These are phyloP conservation scores for Megastigmus dorsalis DNA, from an alignment of 2,888 invertebrate genomes.

Conservation along the genomic window DNA sequence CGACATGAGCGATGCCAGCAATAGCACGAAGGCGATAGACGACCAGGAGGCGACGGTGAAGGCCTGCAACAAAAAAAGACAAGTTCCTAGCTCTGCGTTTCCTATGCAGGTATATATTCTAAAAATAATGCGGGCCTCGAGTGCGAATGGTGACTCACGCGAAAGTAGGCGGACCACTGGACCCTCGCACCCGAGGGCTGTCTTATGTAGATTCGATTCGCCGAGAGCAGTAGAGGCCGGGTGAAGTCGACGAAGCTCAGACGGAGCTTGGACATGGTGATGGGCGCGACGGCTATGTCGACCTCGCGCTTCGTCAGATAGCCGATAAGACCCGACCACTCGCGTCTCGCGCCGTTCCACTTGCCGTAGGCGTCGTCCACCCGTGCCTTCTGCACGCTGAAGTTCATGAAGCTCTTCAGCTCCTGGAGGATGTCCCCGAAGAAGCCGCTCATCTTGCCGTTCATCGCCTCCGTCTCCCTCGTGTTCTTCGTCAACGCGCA, in stretches of 20 bases:
- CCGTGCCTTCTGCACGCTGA: conserved; percentile 54
- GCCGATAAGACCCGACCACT: conserved; percentile 65
- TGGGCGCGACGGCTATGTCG: conserved; percentile 63
- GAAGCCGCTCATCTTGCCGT: conserved; percentile 57
- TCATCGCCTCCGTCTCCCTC: background rate
- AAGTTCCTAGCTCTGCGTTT: too few relatives aligned
- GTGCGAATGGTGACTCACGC: conserved; percentile 58
- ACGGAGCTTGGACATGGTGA: conserved; percentile 61
- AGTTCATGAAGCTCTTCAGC: conserved; percentile 62
- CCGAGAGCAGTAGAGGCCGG: conserved; percentile 60
- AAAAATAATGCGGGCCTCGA: too few relatives aligned
- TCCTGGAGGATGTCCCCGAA: conserved; percentile 61
- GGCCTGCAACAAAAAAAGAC: conserved; percentile 21
- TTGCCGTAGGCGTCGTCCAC: conserved; percentile 29
- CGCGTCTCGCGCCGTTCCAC: conserved; percentile 55
- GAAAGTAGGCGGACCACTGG: conserved; percentile 65
- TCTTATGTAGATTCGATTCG: conserved; percentile 60
- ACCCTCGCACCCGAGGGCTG: conserved; percentile 54
- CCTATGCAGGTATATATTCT: too few relatives aligned
- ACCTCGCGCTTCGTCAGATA: conserved; percentile 55
- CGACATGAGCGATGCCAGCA: background rate
- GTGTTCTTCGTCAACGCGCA: too few relatives aligned
- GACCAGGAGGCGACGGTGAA: conserved; percentile 23
- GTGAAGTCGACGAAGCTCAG: conserved; percentile 64
- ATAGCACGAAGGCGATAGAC: background rate